Percentiles rank a stretch among this genome's conserved stretches.
Evolutionary conservation across 2,113 vertebrate genomes (phyloP).

Genomic region (Cottus gobio): DNA sequence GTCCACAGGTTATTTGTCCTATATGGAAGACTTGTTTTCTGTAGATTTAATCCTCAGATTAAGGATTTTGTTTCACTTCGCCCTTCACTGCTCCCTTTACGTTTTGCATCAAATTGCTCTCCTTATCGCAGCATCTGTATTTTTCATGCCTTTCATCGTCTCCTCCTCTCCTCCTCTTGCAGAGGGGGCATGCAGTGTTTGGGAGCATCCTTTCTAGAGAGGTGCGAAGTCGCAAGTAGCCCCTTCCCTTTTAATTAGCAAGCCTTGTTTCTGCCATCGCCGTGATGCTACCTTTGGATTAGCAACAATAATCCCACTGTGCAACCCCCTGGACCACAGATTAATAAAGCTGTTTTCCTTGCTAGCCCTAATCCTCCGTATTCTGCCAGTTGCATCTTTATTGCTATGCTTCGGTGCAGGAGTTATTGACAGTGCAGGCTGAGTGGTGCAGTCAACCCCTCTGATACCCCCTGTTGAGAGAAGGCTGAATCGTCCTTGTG

Average conservation of each 20-base stretch:
- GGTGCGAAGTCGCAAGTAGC: constrained; percentile 88
- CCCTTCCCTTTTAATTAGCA: constrained; percentile 69
- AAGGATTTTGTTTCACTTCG: constrained; percentile 33
- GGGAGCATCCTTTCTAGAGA: constrained; percentile 83
- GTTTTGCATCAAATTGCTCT: constrained; percentile 16
- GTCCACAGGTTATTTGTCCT: constrained; percentile 30
- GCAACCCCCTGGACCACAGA: constrained; percentile 60
- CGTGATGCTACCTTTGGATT: constrained; percentile 81
- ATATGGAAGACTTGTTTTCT: constrained; percentile 14
- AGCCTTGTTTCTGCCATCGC: constrained; percentile 76
- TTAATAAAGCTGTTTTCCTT: constrained; percentile 63
- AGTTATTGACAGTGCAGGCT: constrained; percentile 23
- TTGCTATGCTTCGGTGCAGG: constrained; percentile 40
- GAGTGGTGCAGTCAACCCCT: constrained; percentile 28
- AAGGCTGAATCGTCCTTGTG: constrained; percentile 29
- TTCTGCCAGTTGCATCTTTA: constrained; percentile 62
- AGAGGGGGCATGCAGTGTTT: too few species aligned
- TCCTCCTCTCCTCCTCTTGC: constrained; percentile 57
- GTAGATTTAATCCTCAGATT: constrained; percentile 62
- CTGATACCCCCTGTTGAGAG: constrained; percentile 42
- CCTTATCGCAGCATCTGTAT: constrained; percentile 32
- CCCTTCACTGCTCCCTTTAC: constrained; percentile 2
- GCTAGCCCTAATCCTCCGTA: constrained; percentile 70
- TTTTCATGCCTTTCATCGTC: constrained; percentile 41
- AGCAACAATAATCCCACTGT: constrained; percentile 71